Base-by-base conservation (phyloP, 2,113 vertebrate genomes). In the Rattus rattus region DNA sequence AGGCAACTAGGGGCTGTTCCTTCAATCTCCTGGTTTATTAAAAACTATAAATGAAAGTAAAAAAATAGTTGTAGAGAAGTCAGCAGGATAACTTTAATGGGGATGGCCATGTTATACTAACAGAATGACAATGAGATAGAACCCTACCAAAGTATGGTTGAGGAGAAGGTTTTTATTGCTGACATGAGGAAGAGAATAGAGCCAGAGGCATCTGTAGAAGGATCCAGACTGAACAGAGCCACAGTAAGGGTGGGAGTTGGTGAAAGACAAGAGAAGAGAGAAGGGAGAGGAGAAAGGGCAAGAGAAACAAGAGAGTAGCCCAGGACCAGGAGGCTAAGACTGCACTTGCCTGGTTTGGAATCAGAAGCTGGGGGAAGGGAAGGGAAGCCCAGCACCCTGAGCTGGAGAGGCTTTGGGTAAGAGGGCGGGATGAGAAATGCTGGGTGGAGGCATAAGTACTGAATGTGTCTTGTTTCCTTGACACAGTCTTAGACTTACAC, bases 21-120 rank as follows among this genome's bases (percentile, higher is more conserved):
- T 77, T 96, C 86, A 47, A 93, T 84, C 54, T 91, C 72, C 28
- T 54, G 76, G 52, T 47, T 96, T 95, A 95, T 77, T 96, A 91
- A 94, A 97, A 97, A 92, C 20, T 88, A 90, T 61, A 17, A 70
- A 70, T 39, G 63, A 94, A 92, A 69, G 67, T 52, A 19, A 79
- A 77, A 77, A n/a, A 72, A 69, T 96, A 73, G 49, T 94, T 49
- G 26, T 92, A 88, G 84, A 80, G 94, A 95, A 86, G 63, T 76
- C 94, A 89, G 39, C 69, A 84, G 89, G 65, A 65, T 76, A 95
- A 88, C 65, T 76, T 90, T 85, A 92, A 70, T 30, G 65, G 65
- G 26, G 30, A 67, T 67, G 65, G 30, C 4, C 65, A 67, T 67
- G 26, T 67, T 28, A 65, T 65, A 79, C 76, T 36, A 54, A 80